Base-by-base conservation (phyloP, 1,140 invertebrate species). In the Drosophila gunungcola region DNA sequence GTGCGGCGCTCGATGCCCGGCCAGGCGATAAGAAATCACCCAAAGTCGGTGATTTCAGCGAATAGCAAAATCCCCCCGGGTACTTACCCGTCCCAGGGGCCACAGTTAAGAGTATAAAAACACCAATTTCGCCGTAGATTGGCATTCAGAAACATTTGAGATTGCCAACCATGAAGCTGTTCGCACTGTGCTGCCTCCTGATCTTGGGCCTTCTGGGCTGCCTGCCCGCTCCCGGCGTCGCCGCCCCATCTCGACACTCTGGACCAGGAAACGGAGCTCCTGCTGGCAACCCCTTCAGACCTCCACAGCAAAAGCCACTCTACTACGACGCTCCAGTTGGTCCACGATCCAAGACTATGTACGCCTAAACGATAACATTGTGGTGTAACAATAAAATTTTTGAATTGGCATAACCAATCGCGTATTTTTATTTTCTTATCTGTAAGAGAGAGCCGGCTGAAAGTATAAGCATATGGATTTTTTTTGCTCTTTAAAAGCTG, bases 301-400 rank as follows among this genome's bases (percentile, higher is more conserved):
- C 41, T 2, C 49, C 67, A 4, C 12, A 52, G n/a, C 7, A 39
- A 6, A 65, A 79, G 9, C 80, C 83, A 0, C 54, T 89, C 3
- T 29, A 29, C 43, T 88, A 88, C 16, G 83, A 88, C 39, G 49
- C 83, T 0, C 83, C 83, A 1, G 42, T 88, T 1, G 62, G 48
- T 11, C 21, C 39, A 5, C 78, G 51, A 3, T 74, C 83, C 2
- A 43, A 48, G 9, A 89, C 79, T 0, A 88, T 69, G 76, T 88
- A 89, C 61, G 84, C 83, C 27, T 88, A 77, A 48, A 12, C n/a
- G 11, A 34, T 3, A 60, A 29, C 36, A 46, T 43, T 46, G 29
- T 32, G 29, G 29, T 32, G 42, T 5, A 56, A 61, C 6, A 48
- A 48, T 48, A 69, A 58, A 70, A 34, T 51, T 21, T 29, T 38